Percentiles rank a stretch among this genome's conserved stretches.
These are phyloP conservation scores for Drosophila rhopaloa DNA, from an alignment of 1,140 invertebrate genomes.

Conservation along the genomic window DNA sequence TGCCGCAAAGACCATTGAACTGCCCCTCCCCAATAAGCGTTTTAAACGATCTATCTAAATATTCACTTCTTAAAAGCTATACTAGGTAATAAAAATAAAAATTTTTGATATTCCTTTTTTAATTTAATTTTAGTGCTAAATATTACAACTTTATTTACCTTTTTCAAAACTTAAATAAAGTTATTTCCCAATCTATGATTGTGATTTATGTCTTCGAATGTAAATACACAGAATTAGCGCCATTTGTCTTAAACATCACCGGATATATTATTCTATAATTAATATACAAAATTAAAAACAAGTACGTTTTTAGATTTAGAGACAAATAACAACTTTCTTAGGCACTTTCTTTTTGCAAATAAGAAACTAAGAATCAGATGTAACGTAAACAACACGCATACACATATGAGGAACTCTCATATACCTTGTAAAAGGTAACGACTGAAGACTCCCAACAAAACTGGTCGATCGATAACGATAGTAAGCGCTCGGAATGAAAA, in stretches of 20 bases:
- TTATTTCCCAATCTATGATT: neutral
- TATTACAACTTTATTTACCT: neutral
- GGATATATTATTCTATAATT: neutral
- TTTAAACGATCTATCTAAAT: neutral
- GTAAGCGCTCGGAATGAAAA: neutral
- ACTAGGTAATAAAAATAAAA: neutral
- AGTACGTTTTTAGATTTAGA: neutral
- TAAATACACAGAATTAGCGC: constrained; percentile 1
- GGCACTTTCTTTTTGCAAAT: constrained; percentile 51
- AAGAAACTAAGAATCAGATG: constrained; percentile 35
- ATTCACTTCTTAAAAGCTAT: neutral
- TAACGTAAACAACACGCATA: constrained; percentile 49
- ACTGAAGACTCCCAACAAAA: constrained; percentile 8
- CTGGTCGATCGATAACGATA: constrained; percentile 21
- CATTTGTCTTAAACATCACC: constrained; percentile 13
- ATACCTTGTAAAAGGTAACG: constrained; percentile 32
- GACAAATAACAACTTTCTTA: constrained; percentile 27
- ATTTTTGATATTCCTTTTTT: neutral
- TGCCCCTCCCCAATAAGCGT: neutral
- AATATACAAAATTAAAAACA: neutral
- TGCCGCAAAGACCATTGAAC: neutral
- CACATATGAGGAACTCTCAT: constrained; percentile 8
- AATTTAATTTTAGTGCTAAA: too few relatives aligned
- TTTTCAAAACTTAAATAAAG: constrained; percentile 7
- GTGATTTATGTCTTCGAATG: constrained; percentile 14